A percentile compares a stretch with the other conserved stretches of the same genome.
Conservation (phyloP, 2,797 vertebrate genomes). For the Sebastes nivosus region DNA sequence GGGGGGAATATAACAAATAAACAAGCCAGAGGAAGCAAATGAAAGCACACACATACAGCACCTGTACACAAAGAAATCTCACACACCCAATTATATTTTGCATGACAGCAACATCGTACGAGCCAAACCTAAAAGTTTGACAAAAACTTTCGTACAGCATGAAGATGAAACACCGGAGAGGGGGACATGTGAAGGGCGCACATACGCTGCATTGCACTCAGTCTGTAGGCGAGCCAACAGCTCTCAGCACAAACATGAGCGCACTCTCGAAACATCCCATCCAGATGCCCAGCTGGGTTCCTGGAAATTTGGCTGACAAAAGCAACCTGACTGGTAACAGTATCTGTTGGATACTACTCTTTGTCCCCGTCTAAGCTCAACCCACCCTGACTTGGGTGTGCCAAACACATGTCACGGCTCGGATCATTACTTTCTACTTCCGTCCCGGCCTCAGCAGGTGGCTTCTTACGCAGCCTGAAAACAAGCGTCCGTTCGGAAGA, state of each 20-base stretch:
- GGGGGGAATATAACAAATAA: neutral
- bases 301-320: constrained; percentile 28
- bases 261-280: neutral
- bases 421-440: constrained; percentile 16
- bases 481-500: constrained; percentile 38
- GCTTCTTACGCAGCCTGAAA: constrained; percentile 21
- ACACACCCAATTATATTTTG: neutral
- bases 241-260: neutral
- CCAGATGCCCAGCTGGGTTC: constrained; percentile 40
- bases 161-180: constrained; percentile 2
- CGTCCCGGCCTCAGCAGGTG: constrained; percentile 32
- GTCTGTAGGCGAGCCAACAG: neutral
- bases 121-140: neutral
- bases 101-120: neutral
- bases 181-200: constrained; percentile 11
- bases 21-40: neutral
- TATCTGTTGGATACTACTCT: constrained; percentile 29
- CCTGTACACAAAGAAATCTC: neutral
- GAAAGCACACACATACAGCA: neutral
- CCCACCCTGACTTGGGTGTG: constrained; percentile 4
- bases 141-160: neutral
- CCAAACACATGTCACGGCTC: constrained; percentile 20
- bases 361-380: constrained; percentile 27
- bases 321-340: constrained; percentile 27
- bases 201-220: neutral